A percentile compares a stretch with the other conserved stretches of the same genome.
Evolutionary conservation across 2,888 invertebrate species (phyloP).

Genomic region (Spilosoma lubricipeda): DNA sequence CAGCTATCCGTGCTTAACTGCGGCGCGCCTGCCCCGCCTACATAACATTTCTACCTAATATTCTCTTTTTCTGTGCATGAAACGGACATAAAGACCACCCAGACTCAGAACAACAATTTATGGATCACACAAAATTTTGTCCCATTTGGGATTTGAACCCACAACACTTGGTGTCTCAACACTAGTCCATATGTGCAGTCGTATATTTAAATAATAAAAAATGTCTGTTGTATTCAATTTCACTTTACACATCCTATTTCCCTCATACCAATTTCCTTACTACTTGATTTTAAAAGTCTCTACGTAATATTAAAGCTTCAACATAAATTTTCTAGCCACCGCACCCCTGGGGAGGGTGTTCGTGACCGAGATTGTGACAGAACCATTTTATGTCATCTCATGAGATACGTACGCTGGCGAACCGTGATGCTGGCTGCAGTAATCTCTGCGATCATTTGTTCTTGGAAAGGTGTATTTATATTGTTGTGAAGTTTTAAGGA

Average conservation of each 20-base stretch:
- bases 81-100: too few relatives aligned
- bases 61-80: too few relatives aligned
- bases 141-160: too few relatives aligned
- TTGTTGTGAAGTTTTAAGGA: not conserved
- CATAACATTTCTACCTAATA: too few relatives aligned
- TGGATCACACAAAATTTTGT: too few relatives aligned
- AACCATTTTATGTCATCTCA: constrained; percentile 13
- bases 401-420: not conserved
- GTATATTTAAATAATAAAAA: not conserved
- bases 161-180: too few relatives aligned
- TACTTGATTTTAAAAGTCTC: not conserved
- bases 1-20: too few relatives aligned
- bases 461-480: not conserved
- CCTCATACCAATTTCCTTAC: not conserved
- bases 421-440: not conserved
- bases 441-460: not conserved
- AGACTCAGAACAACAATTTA: too few relatives aligned
- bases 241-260: not conserved
- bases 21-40: too few relatives aligned
- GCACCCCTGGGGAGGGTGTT: constrained; percentile 5
- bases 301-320: not conserved
- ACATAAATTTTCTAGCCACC: constrained; percentile 1
- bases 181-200: too few relatives aligned
- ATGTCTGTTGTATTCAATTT: not conserved
- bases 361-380: constrained; percentile 12